phyloP scores from a whole-genome alignment of 92 coral and sea anemone species.

The Umimayanthus kanabou region DNA sequence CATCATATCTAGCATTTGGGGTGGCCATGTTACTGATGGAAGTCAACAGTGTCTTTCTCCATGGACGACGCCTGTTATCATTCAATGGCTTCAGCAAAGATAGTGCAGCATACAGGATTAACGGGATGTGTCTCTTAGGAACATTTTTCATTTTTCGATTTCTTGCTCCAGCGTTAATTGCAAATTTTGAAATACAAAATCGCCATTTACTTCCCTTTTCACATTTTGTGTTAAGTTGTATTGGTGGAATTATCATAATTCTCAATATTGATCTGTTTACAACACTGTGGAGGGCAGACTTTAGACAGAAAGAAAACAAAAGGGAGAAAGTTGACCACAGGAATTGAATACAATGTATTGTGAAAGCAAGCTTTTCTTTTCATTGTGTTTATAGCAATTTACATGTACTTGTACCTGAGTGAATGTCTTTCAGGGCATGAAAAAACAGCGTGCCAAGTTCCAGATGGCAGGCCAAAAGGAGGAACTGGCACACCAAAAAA shows the following conservation, averaged over 20 bases:
- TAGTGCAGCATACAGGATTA: constrained; percentile 57
- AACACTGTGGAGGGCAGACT: constrained; percentile 80
- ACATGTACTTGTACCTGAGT: too few species aligned
- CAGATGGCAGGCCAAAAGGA: too few species aligned
- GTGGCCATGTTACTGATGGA: constrained; percentile 82
- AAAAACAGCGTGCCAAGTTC: too few species aligned
- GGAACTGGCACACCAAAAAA: too few species aligned
- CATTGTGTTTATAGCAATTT: not conserved
- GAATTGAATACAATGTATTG: not conserved
- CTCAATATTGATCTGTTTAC: constrained; percentile 63
- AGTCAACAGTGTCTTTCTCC: constrained; percentile 87
- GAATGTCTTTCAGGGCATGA: too few species aligned
- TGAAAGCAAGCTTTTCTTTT: not conserved
- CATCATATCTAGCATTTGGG: constrained; percentile 69
- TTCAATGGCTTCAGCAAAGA: constrained; percentile 69
- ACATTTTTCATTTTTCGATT: constrained; percentile 84
- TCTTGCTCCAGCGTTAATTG: constrained; percentile 78
- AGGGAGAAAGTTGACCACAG: constrained; percentile 24
- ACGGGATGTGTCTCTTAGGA: constrained; percentile 60
- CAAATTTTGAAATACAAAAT: constrained; percentile 61
- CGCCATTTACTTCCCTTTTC: constrained; percentile 54
- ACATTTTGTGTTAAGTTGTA: constrained; percentile 62
- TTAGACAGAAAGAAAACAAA: constrained; percentile 42
- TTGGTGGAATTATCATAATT: constrained; percentile 60
- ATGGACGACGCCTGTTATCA: constrained; percentile 66